Percentiles rank a stretch among this genome's conserved stretches.
These are phyloP conservation scores for Papilio elwesi DNA, from an alignment of 2,888 invertebrate genomes.

Conservation along the genomic window DNA sequence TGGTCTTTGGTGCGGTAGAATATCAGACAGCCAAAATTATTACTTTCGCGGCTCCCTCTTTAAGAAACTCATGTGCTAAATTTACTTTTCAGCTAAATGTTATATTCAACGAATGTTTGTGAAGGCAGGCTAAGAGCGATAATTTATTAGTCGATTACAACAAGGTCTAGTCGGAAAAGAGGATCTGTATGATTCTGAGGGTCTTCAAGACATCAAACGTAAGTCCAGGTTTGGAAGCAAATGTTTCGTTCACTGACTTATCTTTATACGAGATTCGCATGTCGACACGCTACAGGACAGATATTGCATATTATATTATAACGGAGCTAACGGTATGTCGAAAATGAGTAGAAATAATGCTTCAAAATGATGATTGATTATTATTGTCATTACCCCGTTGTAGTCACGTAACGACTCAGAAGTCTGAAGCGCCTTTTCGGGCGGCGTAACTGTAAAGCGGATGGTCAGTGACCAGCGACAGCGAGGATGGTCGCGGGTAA, in stretches of 20 bases:
- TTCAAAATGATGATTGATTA: conserved; percentile 58
- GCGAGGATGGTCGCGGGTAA: conserved; percentile 48
- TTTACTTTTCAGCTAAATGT: too few species aligned
- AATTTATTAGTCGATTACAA: too few species aligned
- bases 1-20: too few species aligned
- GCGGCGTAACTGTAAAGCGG: conserved; percentile 50
- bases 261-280: conserved; percentile 23
- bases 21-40: too few species aligned
- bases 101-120: too few species aligned
- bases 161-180: too few species aligned
- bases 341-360: conserved; percentile 44
- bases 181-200: too few species aligned
- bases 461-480: conserved; percentile 52
- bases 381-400: conserved; percentile 47
- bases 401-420: conserved; percentile 47
- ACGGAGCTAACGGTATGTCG: conserved; percentile 37
- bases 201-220: too few species aligned
- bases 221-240: too few species aligned
- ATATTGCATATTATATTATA: conserved; percentile 16
- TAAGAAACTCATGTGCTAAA: too few species aligned
- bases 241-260: not conserved
- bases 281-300: not conserved
- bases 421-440: conserved; percentile 47
- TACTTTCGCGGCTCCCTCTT: too few species aligned
- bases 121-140: too few species aligned